Percentiles rank a stretch among this genome's conserved stretches.
Evolutionary conservation across 2,113 vertebrate species (phyloP).

Genomic region (Acanthisitta chloris): DNA sequence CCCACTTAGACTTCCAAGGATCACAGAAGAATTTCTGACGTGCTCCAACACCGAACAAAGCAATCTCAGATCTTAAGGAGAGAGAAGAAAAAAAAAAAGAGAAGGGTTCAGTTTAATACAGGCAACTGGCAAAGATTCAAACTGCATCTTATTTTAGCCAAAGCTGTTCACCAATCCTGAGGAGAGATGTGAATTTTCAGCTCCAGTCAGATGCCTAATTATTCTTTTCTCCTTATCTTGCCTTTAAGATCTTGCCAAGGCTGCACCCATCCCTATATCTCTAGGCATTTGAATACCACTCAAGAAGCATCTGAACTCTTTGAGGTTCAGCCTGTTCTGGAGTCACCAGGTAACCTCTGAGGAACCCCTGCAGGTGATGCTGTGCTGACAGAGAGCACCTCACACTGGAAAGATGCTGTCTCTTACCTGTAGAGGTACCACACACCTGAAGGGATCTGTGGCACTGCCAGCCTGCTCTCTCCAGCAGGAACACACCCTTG

Average conservation of each 20-base stretch:
- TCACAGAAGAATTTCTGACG: conserved; percentile 51
- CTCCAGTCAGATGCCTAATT: conserved; percentile 46
- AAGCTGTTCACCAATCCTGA: conserved; percentile 43
- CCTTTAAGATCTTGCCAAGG: conserved; percentile 59
- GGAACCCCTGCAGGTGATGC: not conserved
- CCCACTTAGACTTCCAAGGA: not conserved
- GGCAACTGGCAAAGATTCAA: conserved; percentile 50
- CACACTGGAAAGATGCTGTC: not conserved
- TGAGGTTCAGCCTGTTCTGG: not conserved
- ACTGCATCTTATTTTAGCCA: conserved; percentile 44
- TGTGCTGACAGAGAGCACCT: not conserved
- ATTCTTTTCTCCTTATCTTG: conserved; percentile 41
- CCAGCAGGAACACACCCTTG: not conserved
- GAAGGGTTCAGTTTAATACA: conserved; percentile 16
- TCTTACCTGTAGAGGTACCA: conserved; percentile 26
- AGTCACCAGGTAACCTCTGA: not conserved
- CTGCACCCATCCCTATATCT: conserved; percentile 42
- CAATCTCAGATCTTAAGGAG: conserved; percentile 39
- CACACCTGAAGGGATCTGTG: not conserved
- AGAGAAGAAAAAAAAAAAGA: not conserved
- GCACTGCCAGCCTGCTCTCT: not conserved
- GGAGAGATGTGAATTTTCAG: conserved; percentile 46
- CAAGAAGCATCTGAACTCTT: not conserved
- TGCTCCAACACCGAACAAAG: conserved; percentile 59
- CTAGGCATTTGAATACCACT: conserved; percentile 25